phyloP scores from a whole-genome alignment of 30 jellyfish, hydroid and myxozoan genomes.

The Cassiopea xamachana region DNA sequence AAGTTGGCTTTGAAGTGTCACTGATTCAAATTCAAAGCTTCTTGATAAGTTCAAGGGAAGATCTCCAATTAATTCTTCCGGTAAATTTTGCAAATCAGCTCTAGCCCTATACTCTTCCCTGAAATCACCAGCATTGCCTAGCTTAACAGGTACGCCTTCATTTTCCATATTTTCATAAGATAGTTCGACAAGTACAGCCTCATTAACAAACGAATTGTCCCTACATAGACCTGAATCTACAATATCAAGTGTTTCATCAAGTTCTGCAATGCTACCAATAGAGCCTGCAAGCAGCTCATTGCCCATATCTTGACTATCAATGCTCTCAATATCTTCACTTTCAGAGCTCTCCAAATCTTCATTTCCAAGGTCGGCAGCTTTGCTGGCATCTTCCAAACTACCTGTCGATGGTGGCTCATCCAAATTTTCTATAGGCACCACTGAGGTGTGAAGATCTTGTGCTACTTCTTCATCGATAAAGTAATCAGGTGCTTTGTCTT shows the following conservation, averaged over 20 bases:
- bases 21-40: slow-evolving; percentile 9
- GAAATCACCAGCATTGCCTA: slow-evolving; percentile 38
- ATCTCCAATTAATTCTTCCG: slow-evolving; percentile 36
- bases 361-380: slow-evolving; percentile 3
- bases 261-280: not conserved
- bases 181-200: slow-evolving; percentile 30
- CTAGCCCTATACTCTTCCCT: slow-evolving; percentile 72
- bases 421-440: not conserved
- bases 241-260: not conserved
- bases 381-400: not conserved
- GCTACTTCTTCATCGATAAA: not conserved
- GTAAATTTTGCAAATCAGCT: slow-evolving; percentile 59
- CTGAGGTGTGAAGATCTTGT: not conserved
- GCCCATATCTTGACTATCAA: not conserved
- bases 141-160: not conserved
- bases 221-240: slow-evolving; percentile 20
- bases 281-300: not conserved
- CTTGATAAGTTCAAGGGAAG: slow-evolving; percentile 49
- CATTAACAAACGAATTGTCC: slow-evolving; percentile 56
- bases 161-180: slow-evolving; percentile 22
- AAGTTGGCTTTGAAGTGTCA: not conserved
- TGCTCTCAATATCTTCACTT: not conserved
- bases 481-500: not conserved
- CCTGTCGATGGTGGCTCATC: not conserved
- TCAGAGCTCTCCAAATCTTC: not conserved